These are phyloP conservation scores for Rhagophthalmus giganteus DNA, from an alignment of 2,888 invertebrate species.

Conservation along the genomic window DNA sequence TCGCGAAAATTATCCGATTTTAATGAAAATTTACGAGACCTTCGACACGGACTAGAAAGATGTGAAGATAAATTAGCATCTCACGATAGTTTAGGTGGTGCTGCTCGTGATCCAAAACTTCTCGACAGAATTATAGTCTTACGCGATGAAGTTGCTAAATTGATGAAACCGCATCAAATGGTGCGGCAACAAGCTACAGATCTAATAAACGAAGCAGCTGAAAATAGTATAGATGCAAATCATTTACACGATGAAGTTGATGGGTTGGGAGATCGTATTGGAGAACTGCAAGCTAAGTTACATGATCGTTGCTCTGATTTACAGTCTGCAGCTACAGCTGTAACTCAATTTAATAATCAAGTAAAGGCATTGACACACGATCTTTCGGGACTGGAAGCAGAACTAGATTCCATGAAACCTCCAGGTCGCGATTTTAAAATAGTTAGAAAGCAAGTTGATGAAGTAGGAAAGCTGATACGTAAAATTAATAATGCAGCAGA, in stretches of 20 bases:
- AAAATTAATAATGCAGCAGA: constrained; percentile 70
- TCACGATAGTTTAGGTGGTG: constrained; percentile 72
- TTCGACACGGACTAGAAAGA: constrained; percentile 82
- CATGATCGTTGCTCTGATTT: constrained; percentile 78
- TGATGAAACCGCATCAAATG: constrained; percentile 72
- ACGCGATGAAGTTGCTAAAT: constrained; percentile 76
- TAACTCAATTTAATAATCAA: constrained; percentile 86
- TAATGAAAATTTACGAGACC: constrained; percentile 79
- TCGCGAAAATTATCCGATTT: constrained; percentile 81
- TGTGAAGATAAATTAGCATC: constrained; percentile 84
- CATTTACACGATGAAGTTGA: constrained; percentile 79
- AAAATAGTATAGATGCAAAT: constrained; percentile 75
- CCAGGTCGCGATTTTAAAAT: constrained; percentile 86
- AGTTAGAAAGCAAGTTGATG: constrained; percentile 81
- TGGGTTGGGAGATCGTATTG: constrained; percentile 73
- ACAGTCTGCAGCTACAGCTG: constrained; percentile 84
- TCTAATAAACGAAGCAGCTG: constrained; percentile 74
- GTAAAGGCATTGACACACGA: constrained; percentile 78
- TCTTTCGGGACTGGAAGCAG: constrained; percentile 77
- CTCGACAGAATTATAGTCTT: constrained; percentile 82
- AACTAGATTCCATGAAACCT: constrained; percentile 82
- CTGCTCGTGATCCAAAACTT: constrained; percentile 80
- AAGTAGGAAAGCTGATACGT: constrained; percentile 68
- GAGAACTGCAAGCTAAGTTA: constrained; percentile 75
- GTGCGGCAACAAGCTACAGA: constrained; percentile 66